Conservation (phyloP, 2,888 invertebrate species). For the Corbicula japonica region DNA sequence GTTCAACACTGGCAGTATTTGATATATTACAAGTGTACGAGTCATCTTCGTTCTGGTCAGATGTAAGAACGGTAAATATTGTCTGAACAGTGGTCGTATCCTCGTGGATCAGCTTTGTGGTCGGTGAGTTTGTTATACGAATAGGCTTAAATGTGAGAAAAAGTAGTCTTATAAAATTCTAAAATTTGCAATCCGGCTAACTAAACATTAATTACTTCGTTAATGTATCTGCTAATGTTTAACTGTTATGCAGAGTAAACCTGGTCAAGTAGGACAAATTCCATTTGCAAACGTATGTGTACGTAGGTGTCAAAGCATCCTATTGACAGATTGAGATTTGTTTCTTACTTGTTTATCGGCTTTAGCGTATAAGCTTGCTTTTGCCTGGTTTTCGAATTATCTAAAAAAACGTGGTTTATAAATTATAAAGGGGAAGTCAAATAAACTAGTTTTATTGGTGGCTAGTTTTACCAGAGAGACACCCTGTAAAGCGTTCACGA, state of each 20-base stretch:
- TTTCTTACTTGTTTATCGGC: too few relatives aligned
- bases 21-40: slow-evolving; percentile 10
- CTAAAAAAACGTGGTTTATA: too few relatives aligned
- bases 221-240: not conserved
- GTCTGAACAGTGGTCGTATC: not conserved
- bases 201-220: not conserved
- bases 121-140: slow-evolving; percentile 15
- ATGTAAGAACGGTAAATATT: not conserved
- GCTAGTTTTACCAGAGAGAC: too few relatives aligned
- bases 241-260: not conserved
- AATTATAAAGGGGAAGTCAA: too few relatives aligned
- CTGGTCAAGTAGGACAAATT: not conserved
- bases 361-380: too few relatives aligned
- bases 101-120: not conserved
- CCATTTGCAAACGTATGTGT: not conserved
- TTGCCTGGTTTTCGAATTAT: too few relatives aligned
- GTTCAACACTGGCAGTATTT: slow-evolving; percentile 2
- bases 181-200: not conserved
- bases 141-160: slow-evolving; percentile 1
- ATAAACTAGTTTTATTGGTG: too few relatives aligned
- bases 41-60: slow-evolving; percentile 10
- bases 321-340: not conserved
- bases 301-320: not conserved
- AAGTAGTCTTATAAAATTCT: not conserved
- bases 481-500: too few relatives aligned